A percentile compares a stretch with the other conserved stretches of the same genome.
Evolutionary conservation across 1,140 invertebrate genomes (phyloP).

Genomic region (Heterodera schachtii): DNA sequence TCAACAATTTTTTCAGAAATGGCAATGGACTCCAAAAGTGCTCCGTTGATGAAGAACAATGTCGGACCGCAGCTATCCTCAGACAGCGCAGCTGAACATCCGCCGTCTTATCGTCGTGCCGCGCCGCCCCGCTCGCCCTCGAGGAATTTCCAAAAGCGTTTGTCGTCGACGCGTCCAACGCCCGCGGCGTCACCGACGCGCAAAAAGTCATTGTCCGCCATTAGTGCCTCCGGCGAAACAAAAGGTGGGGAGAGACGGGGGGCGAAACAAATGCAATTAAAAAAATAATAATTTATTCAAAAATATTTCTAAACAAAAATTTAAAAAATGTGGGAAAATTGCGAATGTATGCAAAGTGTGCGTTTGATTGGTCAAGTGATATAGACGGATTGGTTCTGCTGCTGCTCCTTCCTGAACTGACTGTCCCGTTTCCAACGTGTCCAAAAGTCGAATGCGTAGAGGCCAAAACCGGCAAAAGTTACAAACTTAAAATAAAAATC

Average conservation of each 20-base stretch:
- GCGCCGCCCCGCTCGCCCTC: not conserved
- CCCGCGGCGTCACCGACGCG: not conserved
- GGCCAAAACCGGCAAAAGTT: slow-evolving; percentile 26
- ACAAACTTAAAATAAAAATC: slow-evolving; percentile 27
- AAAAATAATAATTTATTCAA: not conserved
- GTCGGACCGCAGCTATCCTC: not conserved
- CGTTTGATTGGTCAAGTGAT: slow-evolving; percentile 4
- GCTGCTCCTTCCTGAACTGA: not conserved
- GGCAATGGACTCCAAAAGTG: not conserved
- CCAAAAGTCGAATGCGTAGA: slow-evolving; percentile 29
- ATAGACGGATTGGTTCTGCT: not conserved
- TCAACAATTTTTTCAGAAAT: not conserved
- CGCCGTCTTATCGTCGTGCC: not conserved
- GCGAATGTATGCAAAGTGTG: not conserved
- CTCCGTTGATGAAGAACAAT: not conserved
- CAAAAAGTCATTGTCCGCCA: not conserved
- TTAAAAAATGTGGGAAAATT: not conserved
- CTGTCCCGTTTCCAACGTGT: slow-evolving; percentile 18
- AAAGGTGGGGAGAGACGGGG: slow-evolving; percentile 1
- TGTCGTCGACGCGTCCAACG: not conserved
- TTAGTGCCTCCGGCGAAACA: not conserved
- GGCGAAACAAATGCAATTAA: not conserved
- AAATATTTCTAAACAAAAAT: not conserved
- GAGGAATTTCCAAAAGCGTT: not conserved
- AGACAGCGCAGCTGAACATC: not conserved